phyloP scores from a whole-genome alignment of 2,888 invertebrate species.

The Metopia argyrocephala region DNA sequence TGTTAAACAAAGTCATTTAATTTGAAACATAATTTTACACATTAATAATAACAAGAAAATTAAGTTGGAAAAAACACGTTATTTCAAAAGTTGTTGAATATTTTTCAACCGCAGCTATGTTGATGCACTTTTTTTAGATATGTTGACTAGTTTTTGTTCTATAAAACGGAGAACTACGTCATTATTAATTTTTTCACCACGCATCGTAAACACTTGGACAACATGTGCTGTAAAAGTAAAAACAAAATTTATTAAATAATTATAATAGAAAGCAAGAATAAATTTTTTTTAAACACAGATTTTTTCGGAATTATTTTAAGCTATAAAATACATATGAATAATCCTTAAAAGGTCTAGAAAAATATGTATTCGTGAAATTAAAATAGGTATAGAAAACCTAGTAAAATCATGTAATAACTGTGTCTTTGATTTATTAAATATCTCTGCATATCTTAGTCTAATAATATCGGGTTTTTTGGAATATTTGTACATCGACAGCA shows the following conservation, averaged over 20 bases:
- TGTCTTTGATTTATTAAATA: no score
- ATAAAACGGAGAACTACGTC: constrained; percentile 71
- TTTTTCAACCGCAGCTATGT: constrained; percentile 48
- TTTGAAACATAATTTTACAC: neutral
- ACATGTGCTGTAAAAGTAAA: constrained; percentile 73
- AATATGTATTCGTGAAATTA: no score
- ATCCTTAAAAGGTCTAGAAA: no score
- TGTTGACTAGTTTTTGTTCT: constrained; percentile 71
- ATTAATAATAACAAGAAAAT: neutral
- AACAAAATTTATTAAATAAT: neutral
- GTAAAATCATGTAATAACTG: no score
- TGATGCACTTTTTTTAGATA: constrained; percentile 52
- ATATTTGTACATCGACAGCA: no score
- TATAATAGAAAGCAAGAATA: no score
- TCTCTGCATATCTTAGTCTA: no score
- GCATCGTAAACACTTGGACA: constrained; percentile 75
- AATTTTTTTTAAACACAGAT: no score
- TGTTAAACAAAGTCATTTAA: neutral
- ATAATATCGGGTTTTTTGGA: no score
- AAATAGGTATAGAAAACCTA: no score
- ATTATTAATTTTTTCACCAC: constrained; percentile 71
- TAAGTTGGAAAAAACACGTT: neutral
- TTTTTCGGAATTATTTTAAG: no score
- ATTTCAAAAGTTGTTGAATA: constrained; percentile 45
- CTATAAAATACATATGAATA: no score